A percentile compares a stretch with the other conserved stretches of the same genome.
Evolutionary conservation across 2,113 vertebrate species (phyloP).

Genomic region (Clarias gariepinus): DNA sequence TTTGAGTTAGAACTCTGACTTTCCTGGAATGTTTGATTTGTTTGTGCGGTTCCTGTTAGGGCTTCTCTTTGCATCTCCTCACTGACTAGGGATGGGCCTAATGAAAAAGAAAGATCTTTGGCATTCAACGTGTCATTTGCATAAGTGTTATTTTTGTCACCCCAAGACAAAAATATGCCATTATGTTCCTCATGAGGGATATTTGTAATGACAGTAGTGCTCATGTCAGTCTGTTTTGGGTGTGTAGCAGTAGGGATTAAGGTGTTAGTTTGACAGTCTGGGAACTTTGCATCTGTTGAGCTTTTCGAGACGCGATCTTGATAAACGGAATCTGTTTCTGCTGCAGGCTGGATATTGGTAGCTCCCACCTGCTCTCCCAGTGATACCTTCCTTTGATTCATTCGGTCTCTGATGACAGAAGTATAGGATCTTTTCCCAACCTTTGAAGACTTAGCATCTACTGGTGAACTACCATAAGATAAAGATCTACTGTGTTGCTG

Average conservation of each 20-base stretch:
- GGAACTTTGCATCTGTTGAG: constrained; percentile 13
- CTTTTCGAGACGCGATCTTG: constrained; percentile 28
- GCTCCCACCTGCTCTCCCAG: neutral
- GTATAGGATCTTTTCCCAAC: constrained; percentile 16
- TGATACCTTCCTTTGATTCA: neutral
- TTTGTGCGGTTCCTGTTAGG: neutral
- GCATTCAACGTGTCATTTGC: neutral
- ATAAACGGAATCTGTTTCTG: neutral
- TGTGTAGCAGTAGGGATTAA: constrained; percentile 17
- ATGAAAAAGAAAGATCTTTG: constrained; percentile 8
- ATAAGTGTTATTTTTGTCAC: constrained; percentile 21
- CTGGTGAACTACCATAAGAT: constrained; percentile 24
- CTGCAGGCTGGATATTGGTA: neutral
- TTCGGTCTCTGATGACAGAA: constrained; percentile 8
- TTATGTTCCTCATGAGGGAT: constrained; percentile 12
- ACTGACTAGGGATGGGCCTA: neutral
- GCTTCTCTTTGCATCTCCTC: constrained; percentile 49
- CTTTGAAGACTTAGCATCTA: neutral
- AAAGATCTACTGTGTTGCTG: constrained; percentile 8
- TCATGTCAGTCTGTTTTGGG: neutral
- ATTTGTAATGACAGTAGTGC: neutral
- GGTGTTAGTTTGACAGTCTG: constrained; percentile 22
- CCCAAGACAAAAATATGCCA: constrained; percentile 13
- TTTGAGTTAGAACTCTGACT: constrained; percentile 49
- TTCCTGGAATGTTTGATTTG: constrained; percentile 10